A percentile compares a stretch with the other conserved stretches of the same genome.
phyloP scores from a whole-genome alignment of 2,888 invertebrate species.

The Rambutsinella grinnellia region DNA sequence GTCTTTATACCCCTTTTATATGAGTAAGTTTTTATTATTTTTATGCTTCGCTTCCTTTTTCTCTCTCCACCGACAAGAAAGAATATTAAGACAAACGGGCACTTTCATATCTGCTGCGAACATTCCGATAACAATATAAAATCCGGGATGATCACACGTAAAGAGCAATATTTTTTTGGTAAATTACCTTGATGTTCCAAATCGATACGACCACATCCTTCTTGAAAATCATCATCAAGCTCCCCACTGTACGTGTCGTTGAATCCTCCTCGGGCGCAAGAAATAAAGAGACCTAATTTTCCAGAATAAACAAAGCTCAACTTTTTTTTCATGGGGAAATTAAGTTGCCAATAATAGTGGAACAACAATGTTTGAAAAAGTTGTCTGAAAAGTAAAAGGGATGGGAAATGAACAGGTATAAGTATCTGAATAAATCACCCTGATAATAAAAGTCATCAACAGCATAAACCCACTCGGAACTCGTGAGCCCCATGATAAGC shows the following conservation, averaged over 20 bases:
- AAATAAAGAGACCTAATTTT: conserved; percentile 61
- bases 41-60: too few species aligned
- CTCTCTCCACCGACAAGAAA: too few species aligned
- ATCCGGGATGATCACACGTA: too few species aligned
- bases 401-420: not conserved
- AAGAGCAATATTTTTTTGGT: too few species aligned
- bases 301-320: too few species aligned
- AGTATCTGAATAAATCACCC: conserved; percentile 33
- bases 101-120: too few species aligned
- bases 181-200: conserved; percentile 60
- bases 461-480: conserved; percentile 59
- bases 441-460: conserved; percentile 58
- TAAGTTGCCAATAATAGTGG: too few species aligned
- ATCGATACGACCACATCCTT: conserved; percentile 57
- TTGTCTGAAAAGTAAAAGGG: not conserved
- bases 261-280: conserved; percentile 50
- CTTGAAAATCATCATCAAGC: conserved; percentile 28
- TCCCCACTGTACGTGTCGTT: conserved; percentile 53
- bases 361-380: not conserved
- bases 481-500: conserved; percentile 54
- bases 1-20: too few species aligned
- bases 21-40: too few species aligned
- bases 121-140: too few species aligned
- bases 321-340: not conserved
- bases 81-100: too few species aligned